A percentile compares a stretch with the other conserved stretches of the same genome.
phyloP scores from a whole-genome alignment of 1,140 invertebrate genomes.

The Achatina immaculata region DNA sequence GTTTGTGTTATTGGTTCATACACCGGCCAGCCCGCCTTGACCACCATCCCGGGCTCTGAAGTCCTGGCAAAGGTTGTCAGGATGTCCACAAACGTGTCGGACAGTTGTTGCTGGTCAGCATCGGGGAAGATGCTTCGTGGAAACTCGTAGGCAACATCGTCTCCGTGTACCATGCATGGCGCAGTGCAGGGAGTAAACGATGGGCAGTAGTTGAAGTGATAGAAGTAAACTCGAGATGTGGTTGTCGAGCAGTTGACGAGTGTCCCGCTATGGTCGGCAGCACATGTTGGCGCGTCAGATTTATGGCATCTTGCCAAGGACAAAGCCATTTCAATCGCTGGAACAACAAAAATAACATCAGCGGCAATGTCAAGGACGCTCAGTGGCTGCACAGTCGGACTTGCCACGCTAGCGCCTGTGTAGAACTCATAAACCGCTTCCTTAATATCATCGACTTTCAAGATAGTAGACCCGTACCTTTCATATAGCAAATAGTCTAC shows the following conservation, averaged over 20 bases:
- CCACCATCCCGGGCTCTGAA: slow-evolving; percentile 14
- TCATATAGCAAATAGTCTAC: neutral
- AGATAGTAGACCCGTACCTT: neutral
- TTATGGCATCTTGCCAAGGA: neutral
- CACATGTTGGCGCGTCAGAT: neutral
- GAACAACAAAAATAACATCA: slow-evolving; percentile 18
- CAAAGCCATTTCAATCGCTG: slow-evolving; percentile 23
- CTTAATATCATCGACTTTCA: neutral
- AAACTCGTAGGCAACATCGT: neutral
- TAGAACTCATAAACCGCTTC: slow-evolving; percentile 21
- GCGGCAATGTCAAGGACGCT: slow-evolving; percentile 1
- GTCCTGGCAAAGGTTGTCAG: slow-evolving; percentile 18
- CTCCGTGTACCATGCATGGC: slow-evolving; percentile 1
- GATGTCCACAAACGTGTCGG: slow-evolving; percentile 16
- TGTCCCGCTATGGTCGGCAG: neutral
- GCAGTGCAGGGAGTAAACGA: neutral
- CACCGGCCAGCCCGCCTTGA: slow-evolving; percentile 3
- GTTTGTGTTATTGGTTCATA: neutral
- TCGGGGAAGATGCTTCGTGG: slow-evolving; percentile 1
- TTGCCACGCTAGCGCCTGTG: neutral
- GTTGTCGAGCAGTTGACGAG: neutral
- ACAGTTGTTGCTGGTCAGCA: neutral
- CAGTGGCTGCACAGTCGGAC: neutral
- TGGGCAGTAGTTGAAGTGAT: slow-evolving; percentile 34
- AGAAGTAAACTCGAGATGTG: slow-evolving; percentile 12